A percentile compares a stretch with the other conserved stretches of the same genome.
Evolutionary conservation across 1,140 invertebrate genomes (phyloP).

Genomic region (Ceratina calcarata): DNA sequence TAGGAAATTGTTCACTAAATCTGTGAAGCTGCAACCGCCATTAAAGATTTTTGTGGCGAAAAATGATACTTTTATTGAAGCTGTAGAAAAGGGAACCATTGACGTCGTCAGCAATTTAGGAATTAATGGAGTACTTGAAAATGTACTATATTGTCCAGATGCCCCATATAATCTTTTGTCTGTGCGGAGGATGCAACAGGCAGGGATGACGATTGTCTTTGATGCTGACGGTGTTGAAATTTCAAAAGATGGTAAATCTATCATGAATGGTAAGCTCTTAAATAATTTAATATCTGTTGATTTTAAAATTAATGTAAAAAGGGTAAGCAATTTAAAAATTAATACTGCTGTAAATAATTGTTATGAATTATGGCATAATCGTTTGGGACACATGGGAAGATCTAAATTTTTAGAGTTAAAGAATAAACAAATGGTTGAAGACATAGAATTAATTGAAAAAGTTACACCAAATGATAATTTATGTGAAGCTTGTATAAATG

Average conservation of each 20-base stretch:
- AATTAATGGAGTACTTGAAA: neutral
- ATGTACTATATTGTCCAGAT: neutral
- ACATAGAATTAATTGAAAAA: neutral
- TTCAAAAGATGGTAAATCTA: too few relatives aligned
- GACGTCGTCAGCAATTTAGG: neutral
- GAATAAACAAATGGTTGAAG: constrained; percentile 1
- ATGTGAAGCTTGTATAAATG: constrained; percentile 78
- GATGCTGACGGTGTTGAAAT: too few relatives aligned
- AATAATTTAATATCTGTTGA: too few relatives aligned
- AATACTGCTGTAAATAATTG: neutral
- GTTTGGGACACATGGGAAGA: neutral
- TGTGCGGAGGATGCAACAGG: too few relatives aligned
- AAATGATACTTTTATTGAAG: too few relatives aligned
- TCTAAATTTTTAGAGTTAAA: constrained; percentile 72
- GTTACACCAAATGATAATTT: constrained; percentile 39
- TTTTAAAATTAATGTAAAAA: too few relatives aligned
- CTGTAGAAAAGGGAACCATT: neutral
- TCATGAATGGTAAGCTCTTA: too few relatives aligned
- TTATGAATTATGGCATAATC: neutral
- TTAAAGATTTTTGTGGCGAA: neutral
- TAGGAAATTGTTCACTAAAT: neutral
- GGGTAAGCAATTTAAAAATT: too few relatives aligned
- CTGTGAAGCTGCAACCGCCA: neutral
- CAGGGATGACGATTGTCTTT: too few relatives aligned
- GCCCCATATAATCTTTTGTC: neutral